phyloP scores from a whole-genome alignment of 1,140 invertebrate genomes.

The Tetranychus cinnabarinus region DNA sequence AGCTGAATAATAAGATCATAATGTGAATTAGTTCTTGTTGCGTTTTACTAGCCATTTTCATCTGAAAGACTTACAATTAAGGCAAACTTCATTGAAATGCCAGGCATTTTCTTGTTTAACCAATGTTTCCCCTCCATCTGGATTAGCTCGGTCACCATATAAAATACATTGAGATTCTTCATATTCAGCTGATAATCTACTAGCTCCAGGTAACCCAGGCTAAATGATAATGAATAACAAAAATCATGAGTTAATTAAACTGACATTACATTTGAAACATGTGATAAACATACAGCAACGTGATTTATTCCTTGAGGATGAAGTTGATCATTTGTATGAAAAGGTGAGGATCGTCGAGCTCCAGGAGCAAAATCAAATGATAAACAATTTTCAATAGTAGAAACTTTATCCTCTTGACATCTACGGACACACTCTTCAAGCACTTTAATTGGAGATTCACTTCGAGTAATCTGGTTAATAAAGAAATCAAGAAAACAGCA shows the following conservation, averaged over 20 bases:
- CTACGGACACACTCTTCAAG: conserved; percentile 57
- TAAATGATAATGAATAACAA: too few relatives aligned
- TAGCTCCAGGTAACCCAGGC: not conserved
- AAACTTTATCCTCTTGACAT: conserved; percentile 51
- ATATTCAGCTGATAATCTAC: conserved; percentile 37
- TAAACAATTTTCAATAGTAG: conserved; percentile 55
- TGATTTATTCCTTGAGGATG: too few relatives aligned
- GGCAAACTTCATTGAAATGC: conserved; percentile 67
- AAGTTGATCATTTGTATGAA: not conserved
- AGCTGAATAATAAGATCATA: conserved; percentile 28
- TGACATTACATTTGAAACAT: too few relatives aligned
- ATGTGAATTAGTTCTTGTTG: not conserved
- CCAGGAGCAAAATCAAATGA: conserved; percentile 76
- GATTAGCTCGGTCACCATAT: conserved; percentile 51
- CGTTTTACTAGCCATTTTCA: not conserved
- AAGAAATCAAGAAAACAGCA: not conserved
- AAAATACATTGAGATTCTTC: conserved; percentile 72
- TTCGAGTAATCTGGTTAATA: conserved; percentile 37
- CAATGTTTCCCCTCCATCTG: conserved; percentile 58
- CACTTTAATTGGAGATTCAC: conserved; percentile 53
- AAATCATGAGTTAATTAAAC: too few relatives aligned
- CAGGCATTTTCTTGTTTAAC: conserved; percentile 60
- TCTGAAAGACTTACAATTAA: conserved; percentile 35
- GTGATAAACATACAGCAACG: too few relatives aligned
- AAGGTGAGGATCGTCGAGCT: conserved; percentile 30